These are phyloP conservation scores for Heliconius congener DNA, from an alignment of 1,140 invertebrate species.

Conservation along the genomic window DNA sequence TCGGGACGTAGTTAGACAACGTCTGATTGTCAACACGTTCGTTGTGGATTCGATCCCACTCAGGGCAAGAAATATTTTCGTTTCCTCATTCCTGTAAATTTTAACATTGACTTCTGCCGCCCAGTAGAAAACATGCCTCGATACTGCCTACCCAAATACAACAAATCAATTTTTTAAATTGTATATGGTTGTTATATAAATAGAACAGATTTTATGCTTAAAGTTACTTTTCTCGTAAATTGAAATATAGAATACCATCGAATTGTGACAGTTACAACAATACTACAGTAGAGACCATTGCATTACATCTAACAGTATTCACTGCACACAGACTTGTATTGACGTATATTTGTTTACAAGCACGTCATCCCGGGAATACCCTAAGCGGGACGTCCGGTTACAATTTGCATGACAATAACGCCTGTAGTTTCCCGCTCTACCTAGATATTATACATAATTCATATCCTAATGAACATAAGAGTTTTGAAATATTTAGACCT, in stretches of 20 bases:
- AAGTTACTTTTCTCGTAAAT: background rate
- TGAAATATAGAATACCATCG: background rate
- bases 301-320: constrained; percentile 27
- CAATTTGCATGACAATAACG: constrained; percentile 77
- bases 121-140: no score
- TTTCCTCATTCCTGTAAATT: no score
- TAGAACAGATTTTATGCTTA: no score
- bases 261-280: constrained; percentile 1
- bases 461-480: constrained; percentile 67
- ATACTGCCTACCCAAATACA: no score
- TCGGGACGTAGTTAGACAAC: no score
- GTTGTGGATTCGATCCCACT: no score
- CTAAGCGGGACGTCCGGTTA: constrained; percentile 61
- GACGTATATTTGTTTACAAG: constrained; percentile 66
- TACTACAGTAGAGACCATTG: constrained; percentile 7
- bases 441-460: constrained; percentile 78
- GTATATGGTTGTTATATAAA: no score
- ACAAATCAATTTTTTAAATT: no score
- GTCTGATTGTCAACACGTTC: no score
- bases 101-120: no score
- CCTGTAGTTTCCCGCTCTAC: constrained; percentile 57
- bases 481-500: background rate
- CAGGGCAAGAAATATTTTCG: no score
- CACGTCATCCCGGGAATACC: constrained; percentile 55
- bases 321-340: constrained; percentile 37